Conservation (phyloP, 1,140 invertebrate genomes). For the Polypedilum vanderplanki region DNA sequence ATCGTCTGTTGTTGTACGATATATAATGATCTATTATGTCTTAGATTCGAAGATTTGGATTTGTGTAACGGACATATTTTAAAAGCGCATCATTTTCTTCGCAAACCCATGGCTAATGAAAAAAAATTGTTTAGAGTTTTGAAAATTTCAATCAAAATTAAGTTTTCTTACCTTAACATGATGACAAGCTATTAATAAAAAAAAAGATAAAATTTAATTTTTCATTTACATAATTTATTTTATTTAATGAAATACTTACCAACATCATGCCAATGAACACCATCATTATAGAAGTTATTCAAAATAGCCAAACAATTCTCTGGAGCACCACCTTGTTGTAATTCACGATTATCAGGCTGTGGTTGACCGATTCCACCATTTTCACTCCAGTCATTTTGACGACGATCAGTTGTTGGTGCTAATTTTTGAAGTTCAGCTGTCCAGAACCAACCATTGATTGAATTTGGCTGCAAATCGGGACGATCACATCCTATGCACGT, state of each 20-base stretch:
- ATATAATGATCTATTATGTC: too few relatives aligned
- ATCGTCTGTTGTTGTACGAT: too few relatives aligned
- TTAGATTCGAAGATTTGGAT: slow-evolving; percentile 64
- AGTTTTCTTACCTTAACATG: slow-evolving; percentile 54
- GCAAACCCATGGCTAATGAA: slow-evolving; percentile 60
- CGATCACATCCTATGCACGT: slow-evolving; percentile 60
- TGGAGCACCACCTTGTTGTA: slow-evolving; percentile 64
- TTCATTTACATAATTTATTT: background rate
- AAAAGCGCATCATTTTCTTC: slow-evolving; percentile 74
- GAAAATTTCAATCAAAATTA: background rate
- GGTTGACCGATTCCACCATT: slow-evolving; percentile 69
- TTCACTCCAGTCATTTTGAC: slow-evolving; percentile 75
- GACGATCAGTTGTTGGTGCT: slow-evolving; percentile 63
- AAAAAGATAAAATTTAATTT: background rate
- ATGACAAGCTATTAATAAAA: slow-evolving; percentile 54
- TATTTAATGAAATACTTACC: background rate
- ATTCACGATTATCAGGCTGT: slow-evolving; percentile 75
- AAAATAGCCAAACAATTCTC: slow-evolving; percentile 73
- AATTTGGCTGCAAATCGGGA: slow-evolving; percentile 65
- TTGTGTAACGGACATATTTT: slow-evolving; percentile 70
- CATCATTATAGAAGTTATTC: slow-evolving; percentile 80
- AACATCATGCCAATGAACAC: slow-evolving; percentile 80
- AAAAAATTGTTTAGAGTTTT: background rate
- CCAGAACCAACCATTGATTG: slow-evolving; percentile 82
- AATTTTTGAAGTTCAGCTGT: slow-evolving; percentile 72